phyloP scores from a whole-genome alignment of 1,140 invertebrate species.

The Druon quercuslanigerum region DNA sequence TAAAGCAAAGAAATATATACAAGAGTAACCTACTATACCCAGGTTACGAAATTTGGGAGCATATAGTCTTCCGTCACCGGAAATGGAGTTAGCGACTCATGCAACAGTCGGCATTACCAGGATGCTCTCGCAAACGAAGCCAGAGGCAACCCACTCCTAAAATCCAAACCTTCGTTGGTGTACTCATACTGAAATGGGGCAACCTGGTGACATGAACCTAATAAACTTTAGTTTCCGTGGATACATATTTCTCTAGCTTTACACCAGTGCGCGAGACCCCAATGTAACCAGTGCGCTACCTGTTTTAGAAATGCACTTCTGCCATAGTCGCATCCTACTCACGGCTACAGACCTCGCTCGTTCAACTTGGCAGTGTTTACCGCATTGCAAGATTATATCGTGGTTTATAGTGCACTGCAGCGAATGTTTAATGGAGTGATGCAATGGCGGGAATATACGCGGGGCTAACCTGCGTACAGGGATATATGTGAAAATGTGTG shows the following conservation, averaged over 20 bases:
- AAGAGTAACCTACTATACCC: too few species aligned
- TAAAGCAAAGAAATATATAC: too few species aligned
- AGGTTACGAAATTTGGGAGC: too few species aligned
- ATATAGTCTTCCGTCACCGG: too few species aligned
- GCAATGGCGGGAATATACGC: constrained; percentile 62
- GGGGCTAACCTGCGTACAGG: constrained; percentile 40
- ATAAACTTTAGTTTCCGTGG: constrained; percentile 39
- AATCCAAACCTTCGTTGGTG: too few species aligned
- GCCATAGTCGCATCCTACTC: constrained; percentile 45
- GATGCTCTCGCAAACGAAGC: too few species aligned
- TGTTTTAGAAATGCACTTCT: constrained; percentile 41
- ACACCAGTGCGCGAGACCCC: neutral
- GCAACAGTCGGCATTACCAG: too few species aligned
- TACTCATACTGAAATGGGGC: too few species aligned
- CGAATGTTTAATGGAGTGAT: constrained; percentile 72
- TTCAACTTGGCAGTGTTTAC: constrained; percentile 65
- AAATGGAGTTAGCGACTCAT: too few species aligned
- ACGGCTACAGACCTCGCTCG: constrained; percentile 41
- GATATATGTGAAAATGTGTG: constrained; percentile 45
- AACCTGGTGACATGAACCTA: constrained; percentile 20
- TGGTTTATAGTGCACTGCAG: constrained; percentile 68
- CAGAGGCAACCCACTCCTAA: too few species aligned
- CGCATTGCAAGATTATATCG: constrained; percentile 71
- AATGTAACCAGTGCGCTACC: constrained; percentile 9
- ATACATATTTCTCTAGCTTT: constrained; percentile 41